Evolutionary conservation across 2,797 vertebrate species (phyloP), one percentile per base, ranked within the genome.

Genomic region (Luscinia luscinia): DNA sequence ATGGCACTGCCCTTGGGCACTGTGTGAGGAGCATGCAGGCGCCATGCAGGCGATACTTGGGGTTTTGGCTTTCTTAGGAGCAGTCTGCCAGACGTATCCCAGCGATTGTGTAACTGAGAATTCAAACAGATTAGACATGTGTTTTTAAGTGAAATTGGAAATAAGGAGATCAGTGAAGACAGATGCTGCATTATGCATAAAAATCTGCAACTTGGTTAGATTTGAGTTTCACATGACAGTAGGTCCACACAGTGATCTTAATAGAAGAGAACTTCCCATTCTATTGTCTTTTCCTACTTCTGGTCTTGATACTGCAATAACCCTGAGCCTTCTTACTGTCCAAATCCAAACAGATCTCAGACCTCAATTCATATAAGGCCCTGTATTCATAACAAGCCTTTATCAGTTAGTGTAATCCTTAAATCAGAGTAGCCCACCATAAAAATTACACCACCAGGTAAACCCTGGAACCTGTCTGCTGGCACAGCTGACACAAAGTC

Each of bases 81-180:
- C 51, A 54, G 30, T 54, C 55, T 93, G 85, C 41, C 69, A 93
- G 84, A 23, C 19, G 8, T 72, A 85, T 86, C 87, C 57, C 55
- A 63, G 58, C 4, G 26, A 79, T 24, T 93, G 67, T 90, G 87
- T 86, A 96, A 78, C 76, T 52, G 70, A 93, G 73, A 93, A 84
- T 58, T 93, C 66, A 77, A 82, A 92, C 87, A 86, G 92, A 90
- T 96, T 79, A 81, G 85, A 75, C 76, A 87, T 83, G 73, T 94
- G 84, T 78, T 96, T 93, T 93, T 54, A 76, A 93, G 77, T 76
- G 87, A 90, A 93, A 79, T 69, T 91, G 82, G 84, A 95, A 96
- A 79, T 75, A 55, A 93, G 45, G 61, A 90, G 84, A 93, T 93
- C 80, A 67, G 76, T 73, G 57, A 82, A 92, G 87, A 90, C 94